A percentile compares a stretch with the other conserved stretches of the same genome.
Evolutionary conservation across 2,797 vertebrate species (phyloP).

Genomic region (Acanthis flammea): DNA sequence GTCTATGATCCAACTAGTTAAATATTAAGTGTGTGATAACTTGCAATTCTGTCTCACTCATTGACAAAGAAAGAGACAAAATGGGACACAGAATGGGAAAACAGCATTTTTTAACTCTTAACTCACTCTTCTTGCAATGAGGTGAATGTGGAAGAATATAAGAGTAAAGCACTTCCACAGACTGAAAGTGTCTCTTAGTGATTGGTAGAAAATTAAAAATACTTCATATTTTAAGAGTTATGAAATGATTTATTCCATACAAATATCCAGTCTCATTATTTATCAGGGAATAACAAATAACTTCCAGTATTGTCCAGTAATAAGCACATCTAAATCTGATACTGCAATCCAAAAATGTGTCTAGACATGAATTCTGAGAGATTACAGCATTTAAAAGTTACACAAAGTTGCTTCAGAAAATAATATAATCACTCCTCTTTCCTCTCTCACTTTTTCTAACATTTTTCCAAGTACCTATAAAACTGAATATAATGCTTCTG

Average conservation of each 20-base stretch:
- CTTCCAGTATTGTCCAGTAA: background rate
- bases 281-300: background rate
- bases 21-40: background rate
- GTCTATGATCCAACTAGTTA: background rate
- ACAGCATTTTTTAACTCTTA: background rate
- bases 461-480: background rate
- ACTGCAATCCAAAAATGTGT: background rate
- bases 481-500: background rate
- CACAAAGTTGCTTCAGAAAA: background rate
- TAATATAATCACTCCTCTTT: background rate
- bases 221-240: accelerated
- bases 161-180: background rate
- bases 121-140: background rate
- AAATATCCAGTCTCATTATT: background rate
- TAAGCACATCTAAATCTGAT: background rate
- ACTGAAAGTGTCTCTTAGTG: background rate
- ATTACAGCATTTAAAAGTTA: background rate
- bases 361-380: background rate
- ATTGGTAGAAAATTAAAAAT: background rate
- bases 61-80: background rate
- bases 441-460: background rate
- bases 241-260: accelerated
- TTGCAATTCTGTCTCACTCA: background rate
- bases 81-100: background rate
- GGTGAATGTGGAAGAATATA: background rate